Conservation (phyloP, 2,888 invertebrate genomes). For the Auanema freiburgensis region DNA sequence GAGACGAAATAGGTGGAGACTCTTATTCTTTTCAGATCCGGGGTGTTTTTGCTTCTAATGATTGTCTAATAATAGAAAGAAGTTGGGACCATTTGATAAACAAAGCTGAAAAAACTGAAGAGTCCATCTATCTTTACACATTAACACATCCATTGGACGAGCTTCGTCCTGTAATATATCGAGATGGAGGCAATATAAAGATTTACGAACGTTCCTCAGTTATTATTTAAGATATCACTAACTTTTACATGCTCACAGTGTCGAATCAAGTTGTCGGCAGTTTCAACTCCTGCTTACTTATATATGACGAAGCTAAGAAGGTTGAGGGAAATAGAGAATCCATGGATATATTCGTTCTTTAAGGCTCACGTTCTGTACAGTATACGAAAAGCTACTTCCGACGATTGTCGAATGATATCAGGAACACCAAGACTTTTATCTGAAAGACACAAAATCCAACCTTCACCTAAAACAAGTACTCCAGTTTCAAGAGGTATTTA, state of each 20-base stretch:
- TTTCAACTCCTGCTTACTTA: too few species aligned
- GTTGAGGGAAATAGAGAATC: too few species aligned
- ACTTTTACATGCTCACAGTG: too few species aligned
- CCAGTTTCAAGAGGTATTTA: conserved; percentile 2
- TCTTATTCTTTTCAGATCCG: conserved; percentile 12
- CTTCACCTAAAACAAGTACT: too few species aligned
- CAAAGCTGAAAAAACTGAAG: conserved; percentile 2
- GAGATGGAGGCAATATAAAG: background rate
- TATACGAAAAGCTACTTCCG: too few species aligned
- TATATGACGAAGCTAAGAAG: too few species aligned
- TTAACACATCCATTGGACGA: conserved; percentile 45
- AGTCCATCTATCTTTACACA: conserved; percentile 29
- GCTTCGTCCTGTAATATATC: conserved; percentile 39
- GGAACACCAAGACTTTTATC: too few species aligned
- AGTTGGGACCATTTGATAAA: conserved; percentile 1
- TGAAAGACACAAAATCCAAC: too few species aligned
- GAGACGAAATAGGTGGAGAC: background rate
- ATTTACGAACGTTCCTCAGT: background rate
- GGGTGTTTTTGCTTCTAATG: conserved; percentile 6
- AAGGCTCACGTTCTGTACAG: too few species aligned
- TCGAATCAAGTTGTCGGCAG: too few species aligned
- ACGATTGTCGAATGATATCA: too few species aligned
- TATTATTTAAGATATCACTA: background rate
- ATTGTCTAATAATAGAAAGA: conserved; percentile 16
- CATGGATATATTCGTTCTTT: too few species aligned